Conservation (phyloP, 1,140 invertebrate species). For the Drosophila leontia region DNA sequence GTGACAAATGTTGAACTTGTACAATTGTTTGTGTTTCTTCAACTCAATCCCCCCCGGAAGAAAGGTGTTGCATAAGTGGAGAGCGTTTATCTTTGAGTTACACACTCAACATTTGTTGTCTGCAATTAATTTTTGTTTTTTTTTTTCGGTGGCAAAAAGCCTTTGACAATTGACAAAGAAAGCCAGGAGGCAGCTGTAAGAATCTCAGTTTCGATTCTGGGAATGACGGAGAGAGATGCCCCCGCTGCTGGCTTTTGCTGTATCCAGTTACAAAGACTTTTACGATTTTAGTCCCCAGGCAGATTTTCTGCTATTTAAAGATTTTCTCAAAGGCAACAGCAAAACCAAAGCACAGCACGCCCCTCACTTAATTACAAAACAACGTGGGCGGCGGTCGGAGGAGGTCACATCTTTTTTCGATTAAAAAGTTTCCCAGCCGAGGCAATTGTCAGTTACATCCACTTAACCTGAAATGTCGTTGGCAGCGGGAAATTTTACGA, state of each 20-base stretch:
- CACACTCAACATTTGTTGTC: constrained; percentile 67
- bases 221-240: neutral
- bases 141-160: constrained; percentile 47
- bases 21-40: constrained; percentile 54
- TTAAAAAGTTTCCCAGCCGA: constrained; percentile 67
- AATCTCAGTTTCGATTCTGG: constrained; percentile 29
- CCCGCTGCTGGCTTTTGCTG: constrained; percentile 2
- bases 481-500: constrained; percentile 63
- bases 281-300: constrained; percentile 8
- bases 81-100: constrained; percentile 75
- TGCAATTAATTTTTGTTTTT: constrained; percentile 67
- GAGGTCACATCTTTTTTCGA: constrained; percentile 76
- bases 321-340: neutral
- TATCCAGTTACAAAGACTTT: constrained; percentile 44
- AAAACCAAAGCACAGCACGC: constrained; percentile 54
- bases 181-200: constrained; percentile 13
- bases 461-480: constrained; percentile 68
- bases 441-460: constrained; percentile 77
- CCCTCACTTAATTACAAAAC: constrained; percentile 67
- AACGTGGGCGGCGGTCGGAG: constrained; percentile 42
- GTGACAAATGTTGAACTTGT: constrained; percentile 77
- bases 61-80: constrained; percentile 67
- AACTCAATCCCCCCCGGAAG: constrained; percentile 2
- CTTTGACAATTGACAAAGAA: constrained; percentile 53
- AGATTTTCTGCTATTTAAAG: constrained; percentile 42